A percentile compares a stretch with the other conserved stretches of the same genome.
Evolutionary conservation across 2,797 vertebrate species (phyloP).

Genomic region (Xenops minutus): DNA sequence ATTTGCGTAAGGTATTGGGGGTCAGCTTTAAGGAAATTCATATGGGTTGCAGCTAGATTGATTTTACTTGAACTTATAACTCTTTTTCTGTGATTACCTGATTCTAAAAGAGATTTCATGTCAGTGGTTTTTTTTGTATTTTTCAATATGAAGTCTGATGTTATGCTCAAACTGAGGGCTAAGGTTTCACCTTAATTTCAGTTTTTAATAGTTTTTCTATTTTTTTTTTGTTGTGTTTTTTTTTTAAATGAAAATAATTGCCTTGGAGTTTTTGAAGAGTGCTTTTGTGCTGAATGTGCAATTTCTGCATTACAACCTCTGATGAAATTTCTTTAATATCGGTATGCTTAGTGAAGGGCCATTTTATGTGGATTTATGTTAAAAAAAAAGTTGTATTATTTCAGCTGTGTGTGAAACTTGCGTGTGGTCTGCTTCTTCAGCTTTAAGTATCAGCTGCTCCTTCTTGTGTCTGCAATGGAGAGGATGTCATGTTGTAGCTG

Average conservation of each 20-base stretch:
- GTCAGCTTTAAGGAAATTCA: not conserved
- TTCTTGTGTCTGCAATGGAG: constrained; percentile 48
- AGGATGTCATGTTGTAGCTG: constrained; percentile 48
- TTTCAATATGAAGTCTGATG: not conserved
- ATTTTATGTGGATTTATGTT: not conserved
- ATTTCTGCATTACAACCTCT: not conserved
- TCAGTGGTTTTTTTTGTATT: not conserved
- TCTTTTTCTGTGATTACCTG: not conserved
- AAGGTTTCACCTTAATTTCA: not conserved
- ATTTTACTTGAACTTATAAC: not conserved
- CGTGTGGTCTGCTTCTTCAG: not conserved
- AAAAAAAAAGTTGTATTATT: not conserved
- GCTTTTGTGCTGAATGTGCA: not conserved
- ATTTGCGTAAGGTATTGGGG: not conserved
- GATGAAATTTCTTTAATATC: constrained; percentile 2
- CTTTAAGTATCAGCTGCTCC: constrained; percentile 42
- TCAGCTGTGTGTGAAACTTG: constrained; percentile 14
- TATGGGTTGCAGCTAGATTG: not conserved
- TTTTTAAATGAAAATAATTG: not conserved
- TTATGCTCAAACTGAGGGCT: not conserved
- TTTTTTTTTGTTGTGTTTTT: not conserved
- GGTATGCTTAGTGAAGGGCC: not conserved
- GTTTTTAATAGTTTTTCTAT: not conserved
- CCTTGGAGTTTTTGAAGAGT: not conserved
- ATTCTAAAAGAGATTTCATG: not conserved